These are phyloP conservation scores for Typhlichthys subterraneus DNA, from an alignment of 2,797 vertebrate genomes.

Conservation along the genomic window DNA sequence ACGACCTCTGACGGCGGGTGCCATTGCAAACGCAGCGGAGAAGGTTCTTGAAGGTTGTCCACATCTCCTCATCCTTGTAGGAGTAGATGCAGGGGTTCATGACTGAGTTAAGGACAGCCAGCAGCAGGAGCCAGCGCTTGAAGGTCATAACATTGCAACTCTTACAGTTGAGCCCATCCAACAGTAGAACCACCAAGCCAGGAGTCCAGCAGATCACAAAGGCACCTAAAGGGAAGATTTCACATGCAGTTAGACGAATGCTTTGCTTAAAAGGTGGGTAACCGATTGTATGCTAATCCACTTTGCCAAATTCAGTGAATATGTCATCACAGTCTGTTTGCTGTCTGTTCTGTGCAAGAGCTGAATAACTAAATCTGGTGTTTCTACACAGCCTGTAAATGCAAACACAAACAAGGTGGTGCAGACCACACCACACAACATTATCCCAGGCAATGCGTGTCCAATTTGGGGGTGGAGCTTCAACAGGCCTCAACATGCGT, in stretches of 20 bases:
- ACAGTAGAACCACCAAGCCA: constrained; percentile 86
- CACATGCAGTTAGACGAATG: neutral
- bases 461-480: too few species aligned
- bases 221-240: constrained; percentile 77
- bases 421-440: too few species aligned
- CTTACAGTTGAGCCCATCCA: constrained; percentile 89
- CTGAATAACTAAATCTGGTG: too few species aligned
- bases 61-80: constrained; percentile 97
- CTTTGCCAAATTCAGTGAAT: too few species aligned
- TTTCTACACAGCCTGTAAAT: too few species aligned
- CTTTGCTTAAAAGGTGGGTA: neutral
- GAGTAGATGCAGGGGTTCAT: constrained; percentile 99
- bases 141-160: constrained; percentile 81
- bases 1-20: constrained; percentile 76
- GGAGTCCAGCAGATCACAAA: constrained; percentile 98
- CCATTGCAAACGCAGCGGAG: constrained; percentile 82
- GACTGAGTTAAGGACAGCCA: constrained; percentile 92
- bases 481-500: too few species aligned
- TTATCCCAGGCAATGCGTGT: too few species aligned
- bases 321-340: too few species aligned
- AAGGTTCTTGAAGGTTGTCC: constrained; percentile 89
- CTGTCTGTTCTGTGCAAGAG: too few species aligned
- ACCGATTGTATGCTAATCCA: too few species aligned
- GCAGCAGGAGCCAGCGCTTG: constrained; percentile 91
- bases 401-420: too few species aligned